Conservation (phyloP, 2,888 invertebrate genomes). For the Drosophila maculinotata region DNA sequence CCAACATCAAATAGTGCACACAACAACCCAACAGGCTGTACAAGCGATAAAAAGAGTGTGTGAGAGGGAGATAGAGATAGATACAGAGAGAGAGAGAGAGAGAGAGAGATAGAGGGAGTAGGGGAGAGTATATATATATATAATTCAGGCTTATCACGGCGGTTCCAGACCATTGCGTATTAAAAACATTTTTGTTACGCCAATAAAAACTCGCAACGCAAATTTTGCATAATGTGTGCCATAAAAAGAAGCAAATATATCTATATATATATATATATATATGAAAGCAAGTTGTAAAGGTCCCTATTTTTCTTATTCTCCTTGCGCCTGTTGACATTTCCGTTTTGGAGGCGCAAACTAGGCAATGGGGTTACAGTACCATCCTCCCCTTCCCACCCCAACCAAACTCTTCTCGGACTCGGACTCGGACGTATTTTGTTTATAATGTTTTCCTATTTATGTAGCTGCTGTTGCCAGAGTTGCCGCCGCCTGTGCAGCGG, state of each 20-base stretch:
- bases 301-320: slow-evolving; percentile 5
- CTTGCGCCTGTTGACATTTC: slow-evolving; percentile 65
- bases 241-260: slow-evolving; percentile 62
- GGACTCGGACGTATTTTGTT: slow-evolving; percentile 60
- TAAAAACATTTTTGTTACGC: slow-evolving; percentile 79
- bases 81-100: not conserved
- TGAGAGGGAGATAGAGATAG: not conserved
- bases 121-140: slow-evolving; percentile 22
- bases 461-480: slow-evolving; percentile 43
- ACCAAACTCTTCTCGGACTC: slow-evolving; percentile 27
- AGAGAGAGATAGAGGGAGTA: not conserved
- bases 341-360: slow-evolving; percentile 59
- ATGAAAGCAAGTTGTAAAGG: slow-evolving; percentile 41
- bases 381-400: no score
- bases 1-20: slow-evolving; percentile 59
- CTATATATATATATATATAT: no score
- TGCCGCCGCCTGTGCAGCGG: slow-evolving; percentile 34
- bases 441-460: slow-evolving; percentile 71
- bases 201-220: slow-evolving; percentile 70
- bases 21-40: slow-evolving; percentile 28
- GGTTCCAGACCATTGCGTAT: slow-evolving; percentile 80
- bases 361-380: slow-evolving; percentile 72
- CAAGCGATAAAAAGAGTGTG: slow-evolving; percentile 13
- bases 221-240: slow-evolving; percentile 75
- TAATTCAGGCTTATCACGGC: slow-evolving; percentile 75